Base-by-base conservation (phyloP, 2,113 vertebrate species). In the Lagenorhynchus albirostris region DNA sequence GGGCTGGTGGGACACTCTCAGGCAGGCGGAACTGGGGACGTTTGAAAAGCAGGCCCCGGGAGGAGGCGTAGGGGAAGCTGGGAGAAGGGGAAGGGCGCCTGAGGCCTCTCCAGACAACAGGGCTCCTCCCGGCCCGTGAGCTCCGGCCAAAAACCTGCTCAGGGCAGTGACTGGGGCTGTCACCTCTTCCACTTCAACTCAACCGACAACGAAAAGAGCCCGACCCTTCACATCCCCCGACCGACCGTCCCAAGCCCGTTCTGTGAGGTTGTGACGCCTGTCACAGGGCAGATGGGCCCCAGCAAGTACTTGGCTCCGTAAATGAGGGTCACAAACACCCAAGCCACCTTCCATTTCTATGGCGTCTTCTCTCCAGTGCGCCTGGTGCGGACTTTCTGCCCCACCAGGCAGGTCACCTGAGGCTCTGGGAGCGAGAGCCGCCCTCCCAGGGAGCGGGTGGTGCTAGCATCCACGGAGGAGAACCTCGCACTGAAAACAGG, bases 231-330 rank as follows among this genome's bases (percentile, higher is more conserved):
- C 53, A 53, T n/a, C n/a, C 23, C 23, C 8, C 11, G 21, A 15
- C 25, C 9, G 38, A 63, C 63, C 63, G 58, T 13, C 50, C 81
- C 53, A 14, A 41, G 63, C 17, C 0, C 0, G 25, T 21, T 38
- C 60, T 17, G 6, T 0, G 0, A 38, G 50, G 41, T 4, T 53
- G 33, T 5, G 7, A 50, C 0, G 0, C n/a, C 65, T 0, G 0
- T 15, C 20, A 4, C 4, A 5, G 31, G 36, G n/a, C 82, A 53
- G 18, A 17, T 1, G 6, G 21, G 55, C 73, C 33, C 81, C 73
- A 53, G 2, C 15, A 29, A 29, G 73, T 8, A 18, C 53, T 9
- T 14, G 3, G 20, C 60, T 36, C 23, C 0, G 1, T 26, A 29
- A 33, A 33, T 11, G 29, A 68, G 77, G 31, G 9, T 67, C 47